Percentiles rank a stretch among this genome's conserved stretches.
Conservation (phyloP, 2,113 vertebrate species). For the Caretta caretta region DNA sequence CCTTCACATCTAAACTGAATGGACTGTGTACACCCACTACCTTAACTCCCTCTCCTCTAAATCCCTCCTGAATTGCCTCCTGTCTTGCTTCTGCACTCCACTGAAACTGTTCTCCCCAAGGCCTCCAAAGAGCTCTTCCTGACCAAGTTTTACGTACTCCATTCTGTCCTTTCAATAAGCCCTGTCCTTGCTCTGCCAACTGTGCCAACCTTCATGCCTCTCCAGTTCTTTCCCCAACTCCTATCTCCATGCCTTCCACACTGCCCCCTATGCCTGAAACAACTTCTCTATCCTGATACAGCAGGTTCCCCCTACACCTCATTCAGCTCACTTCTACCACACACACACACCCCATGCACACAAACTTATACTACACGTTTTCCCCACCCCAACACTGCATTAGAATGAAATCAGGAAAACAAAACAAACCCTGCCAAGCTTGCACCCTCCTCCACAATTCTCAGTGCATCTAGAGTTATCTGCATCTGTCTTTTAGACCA, state of each 20-base stretch:
- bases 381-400: neutral
- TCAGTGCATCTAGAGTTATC: neutral
- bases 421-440: neutral
- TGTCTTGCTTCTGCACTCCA: neutral
- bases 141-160: rapidly evolving
- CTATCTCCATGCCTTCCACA: neutral
- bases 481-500: neutral
- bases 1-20: no score
- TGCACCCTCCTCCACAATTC: neutral
- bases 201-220: neutral
- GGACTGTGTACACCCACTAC: neutral
- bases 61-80: neutral
- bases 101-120: neutral
- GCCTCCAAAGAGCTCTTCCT: neutral
- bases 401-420: neutral
- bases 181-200: neutral
- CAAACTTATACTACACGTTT: neutral
- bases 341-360: neutral
- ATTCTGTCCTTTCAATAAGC: neutral
- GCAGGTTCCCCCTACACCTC: neutral
- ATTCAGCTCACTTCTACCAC: neutral
- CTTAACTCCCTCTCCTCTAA: neutral
- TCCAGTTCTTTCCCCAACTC: neutral
- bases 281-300: neutral
- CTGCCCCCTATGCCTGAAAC: neutral